phyloP scores from a whole-genome alignment of 2,888 invertebrate species.

The Apoda limacodes region DNA sequence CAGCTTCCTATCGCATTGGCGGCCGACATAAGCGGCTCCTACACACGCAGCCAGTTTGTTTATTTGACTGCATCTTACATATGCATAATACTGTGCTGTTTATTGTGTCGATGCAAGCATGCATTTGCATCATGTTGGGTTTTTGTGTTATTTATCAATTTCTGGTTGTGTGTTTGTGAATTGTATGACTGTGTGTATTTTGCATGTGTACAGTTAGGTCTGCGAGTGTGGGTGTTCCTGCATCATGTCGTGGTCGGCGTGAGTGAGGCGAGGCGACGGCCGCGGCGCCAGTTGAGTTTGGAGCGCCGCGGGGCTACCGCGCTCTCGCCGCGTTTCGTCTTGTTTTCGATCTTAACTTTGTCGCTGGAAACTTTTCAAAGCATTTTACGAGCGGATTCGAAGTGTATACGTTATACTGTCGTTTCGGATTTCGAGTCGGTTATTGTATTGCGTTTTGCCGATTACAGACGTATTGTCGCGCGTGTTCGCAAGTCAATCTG shows the following conservation, averaged over 20 bases:
- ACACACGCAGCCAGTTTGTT: slow-evolving; percentile 8
- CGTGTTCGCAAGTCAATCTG: slow-evolving; percentile 47
- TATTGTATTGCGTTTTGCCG: slow-evolving; percentile 30
- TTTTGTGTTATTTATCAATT: slow-evolving; percentile 62
- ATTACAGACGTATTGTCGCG: slow-evolving; percentile 33
- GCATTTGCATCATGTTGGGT: slow-evolving; percentile 51
- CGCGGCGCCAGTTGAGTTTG: slow-evolving; percentile 48
- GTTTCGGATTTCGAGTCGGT: neutral
- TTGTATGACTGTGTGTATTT: slow-evolving; percentile 25
- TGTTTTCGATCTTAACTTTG: slow-evolving; percentile 62
- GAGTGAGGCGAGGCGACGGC: slow-evolving; percentile 26
- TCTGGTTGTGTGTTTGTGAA: slow-evolving; percentile 32
- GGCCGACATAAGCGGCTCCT: slow-evolving; percentile 2
- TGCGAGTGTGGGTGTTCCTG: slow-evolving; percentile 48
- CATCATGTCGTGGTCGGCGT: slow-evolving; percentile 43
- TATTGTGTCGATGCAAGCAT: slow-evolving; percentile 40
- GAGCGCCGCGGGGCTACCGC: slow-evolving; percentile 56
- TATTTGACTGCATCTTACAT: too few species aligned
- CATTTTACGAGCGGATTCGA: slow-evolving; percentile 38
- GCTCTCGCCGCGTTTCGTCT: slow-evolving; percentile 45
- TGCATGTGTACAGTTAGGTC: slow-evolving; percentile 26
- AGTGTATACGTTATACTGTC: slow-evolving; percentile 13
- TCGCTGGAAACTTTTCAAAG: slow-evolving; percentile 66
- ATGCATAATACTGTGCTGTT: slow-evolving; percentile 30
- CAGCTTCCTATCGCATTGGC: slow-evolving; percentile 6